phyloP scores from a whole-genome alignment of 2,888 invertebrate species.

The Notocelia uddmanniana region DNA sequence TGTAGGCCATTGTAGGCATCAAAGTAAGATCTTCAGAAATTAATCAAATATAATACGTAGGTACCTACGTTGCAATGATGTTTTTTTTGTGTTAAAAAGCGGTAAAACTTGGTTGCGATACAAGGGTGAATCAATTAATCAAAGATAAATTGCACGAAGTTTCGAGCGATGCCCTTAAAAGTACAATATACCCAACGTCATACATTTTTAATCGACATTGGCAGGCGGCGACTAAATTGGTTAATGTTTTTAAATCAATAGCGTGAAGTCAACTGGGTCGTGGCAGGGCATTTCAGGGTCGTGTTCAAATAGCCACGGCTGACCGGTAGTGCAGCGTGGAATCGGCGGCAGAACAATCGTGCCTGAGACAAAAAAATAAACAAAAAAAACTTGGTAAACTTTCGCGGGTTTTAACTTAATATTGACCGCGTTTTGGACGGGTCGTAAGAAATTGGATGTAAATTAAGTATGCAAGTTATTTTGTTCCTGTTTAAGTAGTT shows the following conservation, averaged over 20 bases:
- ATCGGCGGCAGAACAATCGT: constrained; percentile 20
- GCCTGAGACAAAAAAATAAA: constrained; percentile 8
- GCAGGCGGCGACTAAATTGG: constrained; percentile 2
- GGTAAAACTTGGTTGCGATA: too few species aligned
- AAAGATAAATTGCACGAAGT: too few species aligned
- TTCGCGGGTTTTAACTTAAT: background rate
- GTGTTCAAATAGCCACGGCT: constrained; percentile 24
- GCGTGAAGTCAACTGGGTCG: constrained; percentile 29
- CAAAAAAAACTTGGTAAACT: background rate
- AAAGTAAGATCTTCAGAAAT: too few species aligned
- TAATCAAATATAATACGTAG: too few species aligned
- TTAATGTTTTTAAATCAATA: constrained; percentile 36
- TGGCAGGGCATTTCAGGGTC: constrained; percentile 39
- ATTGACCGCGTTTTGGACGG: background rate
- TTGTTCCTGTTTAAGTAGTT: background rate
- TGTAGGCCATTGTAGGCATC: too few species aligned
- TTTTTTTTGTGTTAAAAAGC: too few species aligned
- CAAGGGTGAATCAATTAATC: too few species aligned
- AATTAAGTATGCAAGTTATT: background rate
- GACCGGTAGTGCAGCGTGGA: constrained; percentile 30
- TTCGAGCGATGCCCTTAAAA: background rate
- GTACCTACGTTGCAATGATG: too few species aligned
- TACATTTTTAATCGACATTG: constrained; percentile 12
- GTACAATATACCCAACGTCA: background rate
- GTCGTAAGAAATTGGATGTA: background rate